Evolutionary conservation across 2,113 vertebrate species (phyloP), one percentile per base, ranked within the genome.

Genomic region (Guaruba guarouba): DNA sequence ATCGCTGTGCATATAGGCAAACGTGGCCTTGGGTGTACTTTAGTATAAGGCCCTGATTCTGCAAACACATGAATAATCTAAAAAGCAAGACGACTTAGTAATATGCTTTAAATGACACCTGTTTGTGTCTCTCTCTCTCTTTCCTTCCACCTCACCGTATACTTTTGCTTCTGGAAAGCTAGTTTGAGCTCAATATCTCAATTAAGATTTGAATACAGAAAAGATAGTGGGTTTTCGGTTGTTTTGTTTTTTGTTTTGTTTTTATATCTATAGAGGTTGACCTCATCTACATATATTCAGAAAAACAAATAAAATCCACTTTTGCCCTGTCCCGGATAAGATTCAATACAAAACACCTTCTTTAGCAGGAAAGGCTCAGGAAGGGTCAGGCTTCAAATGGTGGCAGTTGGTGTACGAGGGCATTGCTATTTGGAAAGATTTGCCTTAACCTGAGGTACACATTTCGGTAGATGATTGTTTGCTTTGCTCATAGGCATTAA

Each of bases 31-130:
- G 86, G 54, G 55, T 92, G 54, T 88, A 39, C 88, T 93, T 84
- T 20, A 61, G 67, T 82, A 59, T 84, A 54, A 79, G 83, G 77
- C 44, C 83, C 59, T 27, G 28, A 54, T 89, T 89, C 92, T 92
- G 52, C 83, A 93, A 93, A 82, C 62, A 90, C 33, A 68, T 84
- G 44, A 94, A 90, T 96, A 93, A 93, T 86, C 35, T 79, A 52
- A 91, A 83, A 82, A 82, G 73, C 69, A 73, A 88, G 52, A 86
- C 7, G 41, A 82, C n/a, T 93, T 81, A 77, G 41, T 39, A 82
- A 86, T 75, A 80, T 55, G 35, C 62, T 81, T 89, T 43, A 94
- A 96, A 90, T 74, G 48, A 95, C 80, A 92, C 77, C 86, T 86
- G 86, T 48, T 88, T 95, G 89, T 92, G 66, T 92, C 69, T 89